Base-by-base conservation (phyloP, 2,797 vertebrate species). In the Thunnus albacares region DNA sequence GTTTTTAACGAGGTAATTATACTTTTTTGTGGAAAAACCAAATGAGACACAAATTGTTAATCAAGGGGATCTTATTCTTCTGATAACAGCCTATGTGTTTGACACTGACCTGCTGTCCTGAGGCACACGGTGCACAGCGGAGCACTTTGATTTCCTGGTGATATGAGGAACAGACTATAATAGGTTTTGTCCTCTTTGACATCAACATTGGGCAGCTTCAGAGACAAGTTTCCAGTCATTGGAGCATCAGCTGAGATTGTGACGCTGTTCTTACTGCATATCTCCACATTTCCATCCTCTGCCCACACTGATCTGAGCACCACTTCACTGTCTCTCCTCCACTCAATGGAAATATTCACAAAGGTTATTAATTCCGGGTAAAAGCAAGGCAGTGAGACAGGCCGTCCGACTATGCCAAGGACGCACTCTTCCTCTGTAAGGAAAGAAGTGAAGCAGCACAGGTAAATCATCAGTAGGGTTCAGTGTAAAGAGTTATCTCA, bases 61-160 rank as follows among this genome's bases (percentile, higher is more conserved):
- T 24, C 24, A 24, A 24, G 38, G 38, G 2, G 10, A 38, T 38
- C 38, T 38, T 38, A 38, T 10, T 33, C 10, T 1, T n/a, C 26
- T 24, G 4, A 17, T 11, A 4, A 26, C 38, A 24, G 45, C 1
- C 26, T 66, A 9, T 52, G 43, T 45, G 67, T 33, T 2, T 26
- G 53, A 24, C 49, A 81, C 93, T 88, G 58, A 95, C 94, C 95
- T 93, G 93, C 92, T 14, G 81, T 78, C 53, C 38, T 57, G 72
- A 95, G 89, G 47, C 94, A 95, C 75, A 85, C 14, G 0, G 68
- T 83, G 75, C 94, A 96, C 63, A 92, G 47, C 0, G 69, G 75
- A 2, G 15, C n/a, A 8, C 67, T 90, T 0, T 24, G 72, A 6
- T 91, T 88, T 8, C 63, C 63, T 22, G 9, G 82, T 9, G 75